phyloP scores from a whole-genome alignment of 2,888 invertebrate genomes.

The Amphipoea lucens region DNA sequence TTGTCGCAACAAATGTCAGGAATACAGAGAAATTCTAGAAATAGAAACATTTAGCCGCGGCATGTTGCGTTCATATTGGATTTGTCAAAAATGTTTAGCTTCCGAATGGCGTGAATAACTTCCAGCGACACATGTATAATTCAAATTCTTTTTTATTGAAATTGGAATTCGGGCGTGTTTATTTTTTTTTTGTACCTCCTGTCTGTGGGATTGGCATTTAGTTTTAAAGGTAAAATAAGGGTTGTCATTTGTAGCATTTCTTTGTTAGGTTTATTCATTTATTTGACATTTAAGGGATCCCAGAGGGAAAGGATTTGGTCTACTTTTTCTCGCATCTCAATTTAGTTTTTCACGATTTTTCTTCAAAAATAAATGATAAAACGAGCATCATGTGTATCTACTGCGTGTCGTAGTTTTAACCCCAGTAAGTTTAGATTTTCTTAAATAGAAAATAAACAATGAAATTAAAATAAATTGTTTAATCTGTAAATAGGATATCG shows the following conservation, averaged over 20 bases:
- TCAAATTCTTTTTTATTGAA: conserved; percentile 21
- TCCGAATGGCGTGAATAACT: conserved; percentile 19
- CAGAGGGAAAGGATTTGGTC: not conserved
- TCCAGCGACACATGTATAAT: conserved; percentile 20
- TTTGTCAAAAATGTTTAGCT: conserved; percentile 37
- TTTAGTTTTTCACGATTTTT: not conserved
- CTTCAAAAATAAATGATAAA: not conserved
- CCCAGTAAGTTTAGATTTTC: not conserved
- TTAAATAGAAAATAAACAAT: not conserved
- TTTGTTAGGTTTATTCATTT: no score
- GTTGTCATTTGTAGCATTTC: not conserved
- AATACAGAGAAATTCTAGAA: conserved; percentile 1
- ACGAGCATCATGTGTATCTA: not conserved
- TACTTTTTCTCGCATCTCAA: not conserved
- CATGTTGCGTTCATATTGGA: not conserved
- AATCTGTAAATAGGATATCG: no score
- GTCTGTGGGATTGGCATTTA: not conserved
- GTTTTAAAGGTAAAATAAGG: not conserved
- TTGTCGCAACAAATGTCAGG: conserved; percentile 13
- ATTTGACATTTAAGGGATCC: not conserved
- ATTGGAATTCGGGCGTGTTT: conserved; percentile 3
- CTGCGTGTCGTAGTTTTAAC: not conserved
- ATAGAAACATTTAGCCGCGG: not conserved
- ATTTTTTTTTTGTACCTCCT: not conserved
- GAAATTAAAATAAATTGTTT: no score